Evolutionary conservation across 2,888 invertebrate genomes (phyloP).

Genomic region (Watsonalla cultraria): DNA sequence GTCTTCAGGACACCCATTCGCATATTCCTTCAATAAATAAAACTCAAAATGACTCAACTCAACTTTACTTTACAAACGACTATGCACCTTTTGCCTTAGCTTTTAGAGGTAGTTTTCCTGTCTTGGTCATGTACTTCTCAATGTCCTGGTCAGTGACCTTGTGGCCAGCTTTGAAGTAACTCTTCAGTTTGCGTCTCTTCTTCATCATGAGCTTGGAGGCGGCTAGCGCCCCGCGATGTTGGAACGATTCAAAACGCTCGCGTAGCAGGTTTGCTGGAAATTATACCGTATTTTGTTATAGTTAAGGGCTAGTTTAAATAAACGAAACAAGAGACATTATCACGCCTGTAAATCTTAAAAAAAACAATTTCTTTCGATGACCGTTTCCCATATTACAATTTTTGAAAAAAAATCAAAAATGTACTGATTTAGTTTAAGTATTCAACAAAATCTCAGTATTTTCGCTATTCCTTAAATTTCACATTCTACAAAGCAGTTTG

Average conservation of each 20-base stretch:
- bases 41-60: not conserved
- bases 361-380: too few relatives aligned
- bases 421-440: too few relatives aligned
- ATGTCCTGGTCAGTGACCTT: slow-evolving; percentile 77
- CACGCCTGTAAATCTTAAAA: too few relatives aligned
- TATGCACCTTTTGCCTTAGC: slow-evolving; percentile 11
- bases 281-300: not conserved
- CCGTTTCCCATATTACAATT: too few relatives aligned
- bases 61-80: slow-evolving; percentile 3
- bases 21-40: not conserved
- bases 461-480: too few relatives aligned
- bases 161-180: slow-evolving; percentile 80
- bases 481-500: too few relatives aligned
- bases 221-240: slow-evolving; percentile 93
- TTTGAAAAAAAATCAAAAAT: too few relatives aligned
- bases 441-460: too few relatives aligned
- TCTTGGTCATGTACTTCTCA: slow-evolving; percentile 40
- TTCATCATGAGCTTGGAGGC: slow-evolving; percentile 82
- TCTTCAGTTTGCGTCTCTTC: slow-evolving; percentile 85
- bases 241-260: slow-evolving; percentile 92
- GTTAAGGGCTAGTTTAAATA: not conserved
- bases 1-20: too few relatives aligned
- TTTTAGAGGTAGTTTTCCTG: slow-evolving; percentile 19
- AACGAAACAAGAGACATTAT: too few relatives aligned
- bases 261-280: slow-evolving; percentile 83